Percentiles rank a stretch among this genome's conserved stretches.
phyloP scores from a whole-genome alignment of 2,797 vertebrate genomes.

The Vultur gryphus region DNA sequence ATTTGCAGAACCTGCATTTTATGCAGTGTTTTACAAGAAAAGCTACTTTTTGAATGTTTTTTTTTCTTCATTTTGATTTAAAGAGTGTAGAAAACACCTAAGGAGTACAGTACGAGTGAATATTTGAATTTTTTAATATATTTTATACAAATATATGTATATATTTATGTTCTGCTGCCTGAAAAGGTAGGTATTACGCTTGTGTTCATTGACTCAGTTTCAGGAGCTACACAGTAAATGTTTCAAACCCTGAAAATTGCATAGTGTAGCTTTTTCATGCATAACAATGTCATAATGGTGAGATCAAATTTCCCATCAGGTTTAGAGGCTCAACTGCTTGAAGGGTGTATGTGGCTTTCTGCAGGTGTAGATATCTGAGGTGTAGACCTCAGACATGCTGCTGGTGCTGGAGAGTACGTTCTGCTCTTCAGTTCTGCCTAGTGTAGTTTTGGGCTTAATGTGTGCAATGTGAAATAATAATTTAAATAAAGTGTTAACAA shows the following conservation, averaged over 20 bases:
- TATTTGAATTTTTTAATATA: neutral
- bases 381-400: neutral
- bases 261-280: neutral
- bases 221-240: neutral
- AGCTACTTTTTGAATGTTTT: neutral
- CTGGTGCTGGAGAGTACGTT: neutral
- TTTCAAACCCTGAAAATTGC: neutral
- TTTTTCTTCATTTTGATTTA: neutral
- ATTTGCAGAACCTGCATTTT: neutral
- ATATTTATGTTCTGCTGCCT: neutral
- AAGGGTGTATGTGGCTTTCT: neutral
- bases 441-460: neutral
- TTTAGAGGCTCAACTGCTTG: neutral
- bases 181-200: neutral
- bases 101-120: neutral
- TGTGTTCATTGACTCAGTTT: neutral
- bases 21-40: neutral
- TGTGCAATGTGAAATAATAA: neutral
- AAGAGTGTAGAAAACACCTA: neutral
- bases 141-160: neutral
- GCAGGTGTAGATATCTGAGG: neutral
- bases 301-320: neutral
- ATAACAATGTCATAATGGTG: neutral
- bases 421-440: neutral
- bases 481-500: neutral